Evolutionary conservation across 2,797 vertebrate species (phyloP).

Genomic region (Mus minutoides): DNA sequence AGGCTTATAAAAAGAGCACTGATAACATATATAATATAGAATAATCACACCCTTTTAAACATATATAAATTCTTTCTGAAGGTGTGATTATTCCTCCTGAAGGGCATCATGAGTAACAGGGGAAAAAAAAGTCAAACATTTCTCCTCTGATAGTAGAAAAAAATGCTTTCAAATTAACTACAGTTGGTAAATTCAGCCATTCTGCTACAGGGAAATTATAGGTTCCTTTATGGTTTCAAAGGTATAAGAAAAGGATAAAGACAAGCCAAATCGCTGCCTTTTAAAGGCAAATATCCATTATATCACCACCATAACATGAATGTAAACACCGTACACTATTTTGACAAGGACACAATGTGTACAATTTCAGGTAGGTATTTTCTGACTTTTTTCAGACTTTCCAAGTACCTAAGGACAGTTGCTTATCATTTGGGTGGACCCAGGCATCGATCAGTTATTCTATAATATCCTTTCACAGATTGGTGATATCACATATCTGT

Average conservation of each 20-base stretch:
- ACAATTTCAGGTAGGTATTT: conserved; percentile 19
- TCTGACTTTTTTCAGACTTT: conserved; percentile 52
- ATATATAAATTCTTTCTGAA: too few relatives aligned
- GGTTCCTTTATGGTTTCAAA: conserved; percentile 48
- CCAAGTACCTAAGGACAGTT: neutral
- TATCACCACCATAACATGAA: neutral
- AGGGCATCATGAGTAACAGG: conserved; percentile 22
- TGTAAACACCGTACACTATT: conserved; percentile 44
- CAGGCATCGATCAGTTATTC: neutral
- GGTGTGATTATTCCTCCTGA: conserved; percentile 42
- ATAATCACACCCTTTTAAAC: neutral
- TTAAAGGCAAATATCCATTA: neutral
- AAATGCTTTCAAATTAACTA: conserved; percentile 36
- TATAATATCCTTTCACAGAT: conserved; percentile 33
- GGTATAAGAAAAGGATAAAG: conserved; percentile 5
- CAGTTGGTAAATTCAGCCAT: conserved; percentile 39
- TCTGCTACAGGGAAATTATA: conserved; percentile 44
- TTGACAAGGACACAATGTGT: neutral
- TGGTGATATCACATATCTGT: neutral
- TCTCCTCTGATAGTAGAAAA: neutral
- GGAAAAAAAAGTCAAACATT: conserved; percentile 46
- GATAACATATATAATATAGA: conserved; percentile 25
- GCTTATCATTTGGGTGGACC: neutral
- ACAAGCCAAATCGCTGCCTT: conserved; percentile 11
- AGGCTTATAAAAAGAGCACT: conserved; percentile 40